These are phyloP conservation scores for Brachionus sp. DNA, from an alignment of 1,140 invertebrate species.

Conservation along the genomic window DNA sequence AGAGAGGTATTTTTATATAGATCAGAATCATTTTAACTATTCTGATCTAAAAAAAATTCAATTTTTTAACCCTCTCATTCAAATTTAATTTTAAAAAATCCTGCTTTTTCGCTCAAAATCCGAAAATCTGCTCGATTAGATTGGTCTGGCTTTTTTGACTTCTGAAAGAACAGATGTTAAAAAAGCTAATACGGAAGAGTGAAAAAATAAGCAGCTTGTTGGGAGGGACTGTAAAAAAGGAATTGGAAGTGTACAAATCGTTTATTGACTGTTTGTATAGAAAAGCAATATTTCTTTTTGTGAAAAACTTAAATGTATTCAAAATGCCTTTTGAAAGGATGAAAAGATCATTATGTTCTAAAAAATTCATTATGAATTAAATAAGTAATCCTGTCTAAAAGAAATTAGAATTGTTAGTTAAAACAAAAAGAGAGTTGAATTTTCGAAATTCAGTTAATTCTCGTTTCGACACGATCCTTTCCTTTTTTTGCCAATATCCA, in stretches of 20 bases:
- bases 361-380: neutral
- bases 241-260: neutral
- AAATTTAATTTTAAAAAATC: neutral
- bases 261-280: neutral
- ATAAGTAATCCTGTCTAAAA: neutral
- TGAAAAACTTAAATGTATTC: neutral
- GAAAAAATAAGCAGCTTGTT: neutral
- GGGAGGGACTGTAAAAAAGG: neutral
- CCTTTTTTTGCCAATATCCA: neutral
- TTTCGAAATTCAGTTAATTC: neutral
- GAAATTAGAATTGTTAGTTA: conserved; percentile 3
- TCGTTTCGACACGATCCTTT: neutral
- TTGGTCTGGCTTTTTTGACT: neutral
- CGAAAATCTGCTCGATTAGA: neutral
- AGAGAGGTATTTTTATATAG: neutral
- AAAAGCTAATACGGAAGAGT: neutral
- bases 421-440: neutral
- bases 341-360: neutral
- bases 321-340: neutral
- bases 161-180: neutral
- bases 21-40: neutral
- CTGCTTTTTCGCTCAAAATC: neutral
- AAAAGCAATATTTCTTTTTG: neutral
- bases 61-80: neutral
- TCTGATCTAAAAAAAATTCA: neutral